Conservation (phyloP, 1,140 invertebrate genomes). For the Helicorthomorpha holstii region DNA sequence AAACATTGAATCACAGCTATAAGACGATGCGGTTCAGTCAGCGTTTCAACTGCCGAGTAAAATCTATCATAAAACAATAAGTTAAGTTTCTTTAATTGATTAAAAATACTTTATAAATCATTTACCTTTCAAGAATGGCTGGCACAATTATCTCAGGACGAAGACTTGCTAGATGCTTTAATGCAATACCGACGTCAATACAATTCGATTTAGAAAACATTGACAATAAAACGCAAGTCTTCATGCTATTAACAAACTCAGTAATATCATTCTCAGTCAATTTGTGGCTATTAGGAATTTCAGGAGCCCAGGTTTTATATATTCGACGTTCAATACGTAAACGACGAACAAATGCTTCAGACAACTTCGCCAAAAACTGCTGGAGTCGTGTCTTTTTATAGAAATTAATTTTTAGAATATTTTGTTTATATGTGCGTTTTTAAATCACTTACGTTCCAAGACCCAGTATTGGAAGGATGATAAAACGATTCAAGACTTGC, state of each 20-base stretch:
- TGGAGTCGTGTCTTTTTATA: slow-evolving; percentile 29
- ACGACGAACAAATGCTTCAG: slow-evolving; percentile 36
- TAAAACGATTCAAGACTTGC: slow-evolving; percentile 70
- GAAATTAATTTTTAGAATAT: too few relatives aligned
- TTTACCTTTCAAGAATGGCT: slow-evolving; percentile 52
- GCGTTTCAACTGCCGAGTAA: slow-evolving; percentile 56
- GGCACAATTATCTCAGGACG: slow-evolving; percentile 69
- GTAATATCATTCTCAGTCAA: slow-evolving; percentile 66
- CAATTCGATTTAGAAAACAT: slow-evolving; percentile 57
- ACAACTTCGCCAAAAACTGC: slow-evolving; percentile 20
- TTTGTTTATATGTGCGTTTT: slow-evolving; percentile 31
- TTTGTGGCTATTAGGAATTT: slow-evolving; percentile 44
- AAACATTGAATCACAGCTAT: slow-evolving; percentile 60
- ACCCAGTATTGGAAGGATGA: slow-evolving; percentile 71
- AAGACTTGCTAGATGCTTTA: slow-evolving; percentile 57
- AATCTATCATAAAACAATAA: slow-evolving; percentile 27
- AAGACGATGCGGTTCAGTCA: slow-evolving; percentile 71
- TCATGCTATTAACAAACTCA: slow-evolving; percentile 54
- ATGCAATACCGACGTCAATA: slow-evolving; percentile 42
- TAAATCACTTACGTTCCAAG: slow-evolving; percentile 38
- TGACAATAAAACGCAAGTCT: slow-evolving; percentile 46
- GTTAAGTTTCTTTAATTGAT: not conserved
- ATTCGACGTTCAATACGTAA: slow-evolving; percentile 44
- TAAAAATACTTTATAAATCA: slow-evolving; percentile 3
- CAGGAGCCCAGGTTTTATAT: slow-evolving; percentile 42